Evolutionary conservation across 2,797 vertebrate genomes (phyloP), one percentile per base, ranked within the genome.

Genomic region (Enteromius viviparus): DNA sequence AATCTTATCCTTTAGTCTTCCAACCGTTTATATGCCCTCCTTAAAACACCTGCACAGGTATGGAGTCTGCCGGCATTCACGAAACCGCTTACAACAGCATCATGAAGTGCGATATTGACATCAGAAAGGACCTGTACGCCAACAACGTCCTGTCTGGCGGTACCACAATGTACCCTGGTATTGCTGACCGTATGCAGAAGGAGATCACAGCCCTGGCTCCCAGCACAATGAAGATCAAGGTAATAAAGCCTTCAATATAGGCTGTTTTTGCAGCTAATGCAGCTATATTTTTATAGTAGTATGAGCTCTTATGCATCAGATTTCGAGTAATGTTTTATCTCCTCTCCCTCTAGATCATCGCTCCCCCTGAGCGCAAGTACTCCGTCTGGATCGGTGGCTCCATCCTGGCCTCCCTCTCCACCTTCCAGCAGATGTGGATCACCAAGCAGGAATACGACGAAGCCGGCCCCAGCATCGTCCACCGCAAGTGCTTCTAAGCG

Each of bases 381-480:
- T 99, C 98, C 0, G 98, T 99, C 91, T 99, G 98, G 98, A 99
- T 99, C 78, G 98, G 98, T 1, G 98, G 98, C 89, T 99, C 98
- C 89, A 99, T 99, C 94, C 93, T 99, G 95, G 98, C 98, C 81
- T 99, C 98, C 78, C 95, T 99, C 93, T 99, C 98, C 94, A 99
- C 98, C 94, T 99, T 99, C 96, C 98, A 99, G 95, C 97, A 99
- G 95, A 99, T 99, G 98, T 99, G 98, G 98, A 99, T 99, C 96
- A 98, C 94, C 92, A 99, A 99, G 91, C 97, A 99, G 94, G 98
- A 99, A 87, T 98, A 98, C 12, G 97, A 98, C 3, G 97, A 98
- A 93, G 96, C 97, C 0, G 97, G 97, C 19, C 97, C 97, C 87
- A 96, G 95, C 93, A 98, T 98, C 86, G 97, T 98, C 87, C 97